Evolutionary conservation across 2,113 vertebrate species (phyloP).

Genomic region (Limnothrissa miodon): DNA sequence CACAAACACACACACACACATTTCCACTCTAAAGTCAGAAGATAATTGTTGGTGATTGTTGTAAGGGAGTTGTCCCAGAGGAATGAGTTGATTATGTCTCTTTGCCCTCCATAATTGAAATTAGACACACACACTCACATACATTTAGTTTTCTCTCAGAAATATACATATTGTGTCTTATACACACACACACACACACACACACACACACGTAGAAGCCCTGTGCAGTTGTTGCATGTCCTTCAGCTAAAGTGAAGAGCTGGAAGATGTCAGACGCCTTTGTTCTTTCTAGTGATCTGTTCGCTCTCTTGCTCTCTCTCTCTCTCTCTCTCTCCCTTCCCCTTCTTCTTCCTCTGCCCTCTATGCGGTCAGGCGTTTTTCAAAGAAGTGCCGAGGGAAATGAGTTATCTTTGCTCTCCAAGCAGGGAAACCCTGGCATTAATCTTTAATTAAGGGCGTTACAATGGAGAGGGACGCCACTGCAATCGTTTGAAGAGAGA

Average conservation of each 20-base stretch:
- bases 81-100: slow-evolving; percentile 53
- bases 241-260: slow-evolving; percentile 49
- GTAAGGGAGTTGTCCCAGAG: slow-evolving; percentile 28
- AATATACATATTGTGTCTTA: not conserved
- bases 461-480: slow-evolving; percentile 52
- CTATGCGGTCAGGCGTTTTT: slow-evolving; percentile 45
- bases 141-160: not conserved
- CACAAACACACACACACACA: slow-evolving; percentile 19
- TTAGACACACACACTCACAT: slow-evolving; percentile 37
- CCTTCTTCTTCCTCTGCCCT: slow-evolving; percentile 15
- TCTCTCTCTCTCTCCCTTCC: not conserved
- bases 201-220: slow-evolving; percentile 6
- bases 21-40: slow-evolving; percentile 50
- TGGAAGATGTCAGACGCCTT: slow-evolving; percentile 29
- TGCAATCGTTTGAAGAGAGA: slow-evolving; percentile 35
- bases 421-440: slow-evolving; percentile 60
- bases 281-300: slow-evolving; percentile 31
- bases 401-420: slow-evolving; percentile 58
- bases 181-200: slow-evolving; percentile 27
- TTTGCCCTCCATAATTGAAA: slow-evolving; percentile 64
- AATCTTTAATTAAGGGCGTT: slow-evolving; percentile 73
- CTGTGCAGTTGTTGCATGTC: slow-evolving; percentile 49
- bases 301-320: slow-evolving; percentile 9
- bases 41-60: slow-evolving; percentile 53
- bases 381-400: slow-evolving; percentile 59